Percentiles rank a stretch among this genome's conserved stretches.
Conservation (phyloP, 35 echinoderm and acorn worm genomes). For the Ptychodera flava region DNA sequence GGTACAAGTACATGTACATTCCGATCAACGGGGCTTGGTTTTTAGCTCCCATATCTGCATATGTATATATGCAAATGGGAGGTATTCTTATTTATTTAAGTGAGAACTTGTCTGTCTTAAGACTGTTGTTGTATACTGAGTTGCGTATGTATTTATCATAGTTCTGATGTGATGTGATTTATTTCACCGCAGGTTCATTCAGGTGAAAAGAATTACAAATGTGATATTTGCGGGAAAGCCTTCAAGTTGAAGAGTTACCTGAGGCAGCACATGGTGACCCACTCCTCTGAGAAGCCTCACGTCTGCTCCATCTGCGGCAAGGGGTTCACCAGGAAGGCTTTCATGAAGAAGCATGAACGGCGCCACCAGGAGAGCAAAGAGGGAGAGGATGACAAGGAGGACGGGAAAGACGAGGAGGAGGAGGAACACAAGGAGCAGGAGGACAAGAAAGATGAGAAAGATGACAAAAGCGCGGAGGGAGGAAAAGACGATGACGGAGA, state of each 20-base stretch:
- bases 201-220: background rate
- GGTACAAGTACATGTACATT: no score
- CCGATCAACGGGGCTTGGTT: no score
- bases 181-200: background rate
- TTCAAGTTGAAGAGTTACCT: conserved; percentile 2
- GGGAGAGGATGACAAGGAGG: background rate
- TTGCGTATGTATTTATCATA: no score
- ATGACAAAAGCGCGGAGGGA: background rate
- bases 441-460: background rate
- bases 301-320: conserved; percentile 3
- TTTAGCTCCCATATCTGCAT: no score
- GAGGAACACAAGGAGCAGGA: background rate
- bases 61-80: no score
- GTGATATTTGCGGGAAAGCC: conserved; percentile 4
- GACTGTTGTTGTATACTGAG: no score
- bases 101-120: no score
- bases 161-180: no score
- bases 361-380: background rate
- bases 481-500: background rate
- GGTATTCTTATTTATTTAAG: no score
- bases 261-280: background rate
- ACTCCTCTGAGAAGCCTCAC: conserved; percentile 8
- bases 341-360: background rate
- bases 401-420: background rate
- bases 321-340: background rate